Percentiles rank a stretch among this genome's conserved stretches.
Evolutionary conservation across 2,797 vertebrate species (phyloP).

Genomic region (Hozukius guyotensis): DNA sequence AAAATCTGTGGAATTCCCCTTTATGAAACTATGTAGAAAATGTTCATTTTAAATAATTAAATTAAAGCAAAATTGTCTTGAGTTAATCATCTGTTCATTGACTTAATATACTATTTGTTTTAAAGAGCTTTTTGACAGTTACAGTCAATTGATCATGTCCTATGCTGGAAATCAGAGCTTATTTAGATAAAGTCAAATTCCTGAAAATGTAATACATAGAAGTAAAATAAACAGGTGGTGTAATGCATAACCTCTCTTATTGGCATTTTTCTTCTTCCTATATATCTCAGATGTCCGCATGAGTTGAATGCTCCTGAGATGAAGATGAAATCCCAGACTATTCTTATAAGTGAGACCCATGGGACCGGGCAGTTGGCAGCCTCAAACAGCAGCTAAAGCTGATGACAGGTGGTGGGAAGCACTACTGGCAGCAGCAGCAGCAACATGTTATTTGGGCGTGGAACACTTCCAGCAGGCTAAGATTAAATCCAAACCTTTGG

Average conservation of each 20-base stretch:
- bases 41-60: neutral
- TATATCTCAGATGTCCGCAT: neutral
- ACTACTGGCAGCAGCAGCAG: slow-evolving; percentile 61
- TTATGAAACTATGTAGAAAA: neutral
- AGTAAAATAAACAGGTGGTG: neutral
- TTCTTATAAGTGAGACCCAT: slow-evolving; percentile 23
- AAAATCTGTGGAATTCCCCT: neutral
- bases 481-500: slow-evolving; percentile 68
- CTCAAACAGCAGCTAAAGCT: slow-evolving; percentile 62
- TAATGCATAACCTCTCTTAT: neutral
- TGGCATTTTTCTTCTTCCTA: neutral
- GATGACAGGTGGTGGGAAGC: slow-evolving; percentile 72
- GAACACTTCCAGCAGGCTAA: slow-evolving; percentile 59
- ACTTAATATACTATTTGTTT: neutral
- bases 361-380: slow-evolving; percentile 58
- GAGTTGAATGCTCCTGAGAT: slow-evolving; percentile 4
- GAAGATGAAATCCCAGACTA: slow-evolving; percentile 23
- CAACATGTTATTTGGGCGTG: slow-evolving; percentile 63
- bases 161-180: neutral
- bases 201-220: neutral
- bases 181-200: neutral
- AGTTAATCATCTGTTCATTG: neutral
- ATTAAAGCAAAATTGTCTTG: neutral
- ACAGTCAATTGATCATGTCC: neutral
- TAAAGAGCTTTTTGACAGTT: neutral